phyloP scores from a whole-genome alignment of 2,797 vertebrate species.

The Chaetophractus vellerosus region DNA sequence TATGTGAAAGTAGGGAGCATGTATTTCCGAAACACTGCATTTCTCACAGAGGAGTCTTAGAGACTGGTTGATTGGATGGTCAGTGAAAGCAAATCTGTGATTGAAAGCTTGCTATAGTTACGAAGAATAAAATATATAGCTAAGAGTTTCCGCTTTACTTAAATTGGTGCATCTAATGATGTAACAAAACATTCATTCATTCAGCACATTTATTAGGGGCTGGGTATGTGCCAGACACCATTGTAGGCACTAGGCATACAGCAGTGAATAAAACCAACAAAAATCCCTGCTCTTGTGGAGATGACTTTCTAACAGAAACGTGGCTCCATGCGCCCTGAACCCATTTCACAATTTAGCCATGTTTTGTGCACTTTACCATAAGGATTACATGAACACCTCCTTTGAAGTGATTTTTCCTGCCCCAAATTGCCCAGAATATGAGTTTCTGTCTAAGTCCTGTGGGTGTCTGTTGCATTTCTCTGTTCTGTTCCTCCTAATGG shows the following conservation, averaged over 20 bases:
- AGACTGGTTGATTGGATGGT: background rate
- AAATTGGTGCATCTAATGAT: background rate
- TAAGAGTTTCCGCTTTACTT: background rate
- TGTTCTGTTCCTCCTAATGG: background rate
- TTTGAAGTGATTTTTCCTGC: background rate
- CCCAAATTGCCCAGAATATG: background rate
- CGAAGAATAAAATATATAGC: background rate
- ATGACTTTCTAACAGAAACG: background rate
- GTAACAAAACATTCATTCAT: background rate
- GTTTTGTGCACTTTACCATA: background rate
- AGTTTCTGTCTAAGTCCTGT: background rate
- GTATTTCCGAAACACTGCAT: background rate
- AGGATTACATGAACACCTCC: background rate
- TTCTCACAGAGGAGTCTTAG: background rate
- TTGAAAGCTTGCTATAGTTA: constrained; percentile 11
- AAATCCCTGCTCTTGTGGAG: background rate
- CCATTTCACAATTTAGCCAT: background rate
- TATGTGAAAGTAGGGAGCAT: background rate
- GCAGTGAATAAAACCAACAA: background rate
- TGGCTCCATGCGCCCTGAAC: background rate
- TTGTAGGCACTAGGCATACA: background rate
- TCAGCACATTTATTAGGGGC: background rate
- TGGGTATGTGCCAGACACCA: background rate
- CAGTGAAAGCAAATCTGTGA: background rate
- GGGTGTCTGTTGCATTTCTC: background rate